Conservation (phyloP, 2,797 vertebrate species). For the Phrynocephalus guinanensis region DNA sequence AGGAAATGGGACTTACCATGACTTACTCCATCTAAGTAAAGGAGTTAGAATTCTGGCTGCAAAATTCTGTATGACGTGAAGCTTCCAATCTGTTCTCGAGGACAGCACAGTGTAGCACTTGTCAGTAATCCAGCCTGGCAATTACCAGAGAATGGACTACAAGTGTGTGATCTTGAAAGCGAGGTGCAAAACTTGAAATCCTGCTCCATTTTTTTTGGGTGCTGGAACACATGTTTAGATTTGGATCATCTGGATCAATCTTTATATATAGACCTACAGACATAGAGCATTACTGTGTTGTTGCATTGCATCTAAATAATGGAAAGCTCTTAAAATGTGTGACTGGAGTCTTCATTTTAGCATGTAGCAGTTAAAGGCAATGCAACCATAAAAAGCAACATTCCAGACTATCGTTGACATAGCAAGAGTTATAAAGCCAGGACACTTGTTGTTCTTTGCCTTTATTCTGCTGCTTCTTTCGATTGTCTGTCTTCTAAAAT, state of each 20-base stretch:
- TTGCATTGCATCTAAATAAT: not conserved
- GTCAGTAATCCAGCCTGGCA: not conserved
- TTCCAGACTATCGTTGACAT: not conserved
- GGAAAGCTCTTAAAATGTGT: not conserved
- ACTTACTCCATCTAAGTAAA: not conserved
- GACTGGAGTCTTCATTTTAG: not conserved
- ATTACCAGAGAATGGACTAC: not conserved
- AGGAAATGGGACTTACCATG: not conserved
- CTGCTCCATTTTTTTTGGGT: not conserved
- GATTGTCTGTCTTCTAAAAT: not conserved
- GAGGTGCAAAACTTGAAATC: no score
- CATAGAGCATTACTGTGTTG: not conserved
- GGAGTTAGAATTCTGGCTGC: not conserved
- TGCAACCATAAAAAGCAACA: not conserved
- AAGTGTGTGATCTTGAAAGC: not conserved
- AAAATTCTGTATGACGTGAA: not conserved
- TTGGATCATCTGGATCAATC: not conserved
- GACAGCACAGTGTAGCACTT: not conserved
- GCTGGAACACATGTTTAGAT: not conserved
- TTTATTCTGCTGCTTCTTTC: not conserved
- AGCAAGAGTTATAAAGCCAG: not conserved
- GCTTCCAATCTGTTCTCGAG: not conserved
- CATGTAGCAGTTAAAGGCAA: not conserved
- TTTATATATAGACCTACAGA: not conserved
- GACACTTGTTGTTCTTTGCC: not conserved